Conservation (phyloP, 1,140 invertebrate genomes). For the Panagrolaimus sp. region DNA sequence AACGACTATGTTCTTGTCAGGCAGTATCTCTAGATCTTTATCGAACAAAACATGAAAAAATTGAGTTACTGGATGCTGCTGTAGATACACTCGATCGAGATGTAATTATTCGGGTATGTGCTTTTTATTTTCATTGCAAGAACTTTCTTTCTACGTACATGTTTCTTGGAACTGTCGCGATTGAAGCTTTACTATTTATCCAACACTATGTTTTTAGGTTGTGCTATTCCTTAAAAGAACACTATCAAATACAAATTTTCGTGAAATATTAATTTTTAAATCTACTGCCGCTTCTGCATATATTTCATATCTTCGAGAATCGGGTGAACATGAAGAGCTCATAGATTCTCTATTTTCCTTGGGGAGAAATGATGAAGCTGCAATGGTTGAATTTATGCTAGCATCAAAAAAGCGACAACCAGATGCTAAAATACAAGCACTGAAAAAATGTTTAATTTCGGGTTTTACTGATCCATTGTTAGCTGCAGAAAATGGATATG, state of each 20-base stretch:
- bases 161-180: too few relatives aligned
- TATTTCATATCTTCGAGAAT: constrained; percentile 55
- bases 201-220: too few relatives aligned
- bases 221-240: constrained; percentile 59
- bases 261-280: constrained; percentile 51
- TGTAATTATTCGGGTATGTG: constrained; percentile 56
- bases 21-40: constrained; percentile 59
- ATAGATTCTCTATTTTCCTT: constrained; percentile 56
- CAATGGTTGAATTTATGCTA: constrained; percentile 50
- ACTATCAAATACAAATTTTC: constrained; percentile 56
- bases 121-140: too few relatives aligned
- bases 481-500: neutral
- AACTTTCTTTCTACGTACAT: too few relatives aligned
- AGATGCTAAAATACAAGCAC: constrained; percentile 44
- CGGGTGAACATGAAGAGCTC: constrained; percentile 53
- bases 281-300: constrained; percentile 59
- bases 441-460: constrained; percentile 53
- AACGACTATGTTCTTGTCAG: constrained; percentile 37
- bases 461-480: constrained; percentile 49
- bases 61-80: constrained; percentile 58
- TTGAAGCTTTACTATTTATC: too few relatives aligned
- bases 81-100: constrained; percentile 59
- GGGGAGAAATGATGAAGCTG: constrained; percentile 59
- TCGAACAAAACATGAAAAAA: constrained; percentile 58
- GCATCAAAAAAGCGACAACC: constrained; percentile 38